Base-by-base conservation (phyloP, 2,888 invertebrate genomes). In the Monoplex corrugatus region DNA sequence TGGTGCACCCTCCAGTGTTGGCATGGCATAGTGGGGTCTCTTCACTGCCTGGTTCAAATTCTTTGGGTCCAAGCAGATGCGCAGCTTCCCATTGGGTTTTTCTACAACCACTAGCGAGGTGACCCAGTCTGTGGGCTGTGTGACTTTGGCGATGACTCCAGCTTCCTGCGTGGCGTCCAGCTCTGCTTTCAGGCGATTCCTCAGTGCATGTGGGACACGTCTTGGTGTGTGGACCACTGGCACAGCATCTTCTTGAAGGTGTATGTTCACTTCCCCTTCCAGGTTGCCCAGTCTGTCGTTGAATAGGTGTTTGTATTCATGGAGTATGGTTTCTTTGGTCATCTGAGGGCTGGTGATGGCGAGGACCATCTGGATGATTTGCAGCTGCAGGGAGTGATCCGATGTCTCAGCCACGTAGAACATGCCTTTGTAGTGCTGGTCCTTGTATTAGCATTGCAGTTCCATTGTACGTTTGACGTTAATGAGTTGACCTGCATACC, bases 21-120 rank as follows among this genome's bases (percentile, higher is more conserved):
- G 85, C 57, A 85, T 85, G 19, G 50, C 5, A 23, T 85, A 50
- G 57, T 85, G 85, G 23, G 85, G 85, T 44, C 85, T n/a, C 85
- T 28, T 89, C 35, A 85, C 13, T 28, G 2, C 75, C 35, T 6
- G 35, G 35, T 35, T 75, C 10, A 35, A 23, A 57, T 35, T 19
- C 1, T 75, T 75, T 32, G 75, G 35, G 75, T 75, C 75, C 75
- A n/a, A 19, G 35, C 75, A 57, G 40, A 57, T 40, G 44, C 43
- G 40, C 8, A 86, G 86, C 44, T 75, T 86, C 40, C 85, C 57
- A 23, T 85, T 75, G 75, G 35, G 35, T 75, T 75, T 75, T 63
- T 63, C 63, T 3, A 63, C 63, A 3, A 63, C 63, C 63, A 23
- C 63, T 6, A 63, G 63, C 63, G n/a, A 68, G n/a, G 0, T 68